A percentile compares a stretch with the other conserved stretches of the same genome.
phyloP scores from a whole-genome alignment of 2,888 invertebrate species.

The Yponomeuta evonymella region DNA sequence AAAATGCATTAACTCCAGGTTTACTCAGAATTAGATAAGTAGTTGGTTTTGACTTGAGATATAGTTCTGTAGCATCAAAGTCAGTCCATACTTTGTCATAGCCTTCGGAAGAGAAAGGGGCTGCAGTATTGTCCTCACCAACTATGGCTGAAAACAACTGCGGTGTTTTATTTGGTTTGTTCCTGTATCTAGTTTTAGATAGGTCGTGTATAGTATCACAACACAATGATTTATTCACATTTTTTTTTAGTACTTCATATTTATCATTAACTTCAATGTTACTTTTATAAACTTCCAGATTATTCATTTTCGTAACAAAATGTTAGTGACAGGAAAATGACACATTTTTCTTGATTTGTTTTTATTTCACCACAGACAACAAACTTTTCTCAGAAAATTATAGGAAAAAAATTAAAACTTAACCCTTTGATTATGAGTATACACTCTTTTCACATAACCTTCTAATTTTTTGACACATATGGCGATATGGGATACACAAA shows the following conservation, averaged over 20 bases:
- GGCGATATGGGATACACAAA: no score
- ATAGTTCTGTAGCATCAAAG: slow-evolving; percentile 65
- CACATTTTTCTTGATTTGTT: slow-evolving; percentile 9
- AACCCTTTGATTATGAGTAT: background rate
- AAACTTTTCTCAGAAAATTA: background rate
- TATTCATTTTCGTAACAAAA: slow-evolving; percentile 31
- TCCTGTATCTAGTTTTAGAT: slow-evolving; percentile 25
- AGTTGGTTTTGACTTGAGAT: slow-evolving; percentile 67
- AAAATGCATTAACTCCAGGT: slow-evolving; percentile 68
- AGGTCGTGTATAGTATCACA: slow-evolving; percentile 35
- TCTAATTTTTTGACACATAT: no score
- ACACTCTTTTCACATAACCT: no score
- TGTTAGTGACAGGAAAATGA: slow-evolving; percentile 21
- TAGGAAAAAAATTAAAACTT: background rate
- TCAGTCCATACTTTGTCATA: slow-evolving; percentile 64
- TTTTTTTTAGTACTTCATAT: slow-evolving; percentile 32
- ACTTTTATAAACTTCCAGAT: slow-evolving; percentile 34
- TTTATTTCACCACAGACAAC: background rate
- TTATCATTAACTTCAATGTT: slow-evolving; percentile 44
- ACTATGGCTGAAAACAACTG: slow-evolving; percentile 51
- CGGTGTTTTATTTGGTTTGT: slow-evolving; percentile 25
- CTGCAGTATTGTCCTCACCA: slow-evolving; percentile 54
- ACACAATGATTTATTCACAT: slow-evolving; percentile 33
- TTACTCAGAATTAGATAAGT: slow-evolving; percentile 78
- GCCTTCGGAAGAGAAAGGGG: slow-evolving; percentile 34